phyloP scores from a whole-genome alignment of 2,797 vertebrate species.

The Euphonia xanthogaster region DNA sequence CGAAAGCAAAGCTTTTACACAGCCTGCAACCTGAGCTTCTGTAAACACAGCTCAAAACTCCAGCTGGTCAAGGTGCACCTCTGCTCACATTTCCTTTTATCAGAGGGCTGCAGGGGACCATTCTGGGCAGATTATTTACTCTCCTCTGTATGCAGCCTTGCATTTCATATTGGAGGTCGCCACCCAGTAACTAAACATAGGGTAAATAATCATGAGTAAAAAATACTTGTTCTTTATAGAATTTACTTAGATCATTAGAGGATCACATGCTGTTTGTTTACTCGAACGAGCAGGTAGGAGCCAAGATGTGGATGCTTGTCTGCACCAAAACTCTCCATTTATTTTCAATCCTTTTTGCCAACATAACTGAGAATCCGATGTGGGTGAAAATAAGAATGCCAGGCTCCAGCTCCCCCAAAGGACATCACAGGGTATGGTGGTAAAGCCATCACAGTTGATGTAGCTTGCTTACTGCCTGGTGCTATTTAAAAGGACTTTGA shows the following conservation, averaged over 20 bases:
- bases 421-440: background rate
- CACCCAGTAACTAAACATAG: slow-evolving; percentile 9
- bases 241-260: background rate
- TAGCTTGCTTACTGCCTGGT: background rate
- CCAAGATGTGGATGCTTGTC: background rate
- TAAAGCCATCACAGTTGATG: background rate
- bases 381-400: background rate
- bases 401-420: background rate
- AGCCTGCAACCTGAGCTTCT: slow-evolving; percentile 51
- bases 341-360: background rate
- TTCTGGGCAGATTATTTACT: slow-evolving; percentile 1
- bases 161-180: background rate
- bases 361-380: background rate
- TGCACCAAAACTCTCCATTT: background rate
- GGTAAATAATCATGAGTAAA: background rate
- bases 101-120: background rate
- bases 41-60: slow-evolving; percentile 26
- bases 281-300: background rate
- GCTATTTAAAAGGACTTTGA: background rate
- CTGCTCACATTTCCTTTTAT: slow-evolving; percentile 31
- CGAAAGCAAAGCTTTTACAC: slow-evolving; percentile 1
- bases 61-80: slow-evolving; percentile 47
- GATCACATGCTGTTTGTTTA: background rate
- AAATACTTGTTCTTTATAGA: background rate
- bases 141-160: background rate